Evolutionary conservation across 1,140 invertebrate species (phyloP), one percentile per base, ranked within the genome.

Genomic region (Drosophila subpulchrella): DNA sequence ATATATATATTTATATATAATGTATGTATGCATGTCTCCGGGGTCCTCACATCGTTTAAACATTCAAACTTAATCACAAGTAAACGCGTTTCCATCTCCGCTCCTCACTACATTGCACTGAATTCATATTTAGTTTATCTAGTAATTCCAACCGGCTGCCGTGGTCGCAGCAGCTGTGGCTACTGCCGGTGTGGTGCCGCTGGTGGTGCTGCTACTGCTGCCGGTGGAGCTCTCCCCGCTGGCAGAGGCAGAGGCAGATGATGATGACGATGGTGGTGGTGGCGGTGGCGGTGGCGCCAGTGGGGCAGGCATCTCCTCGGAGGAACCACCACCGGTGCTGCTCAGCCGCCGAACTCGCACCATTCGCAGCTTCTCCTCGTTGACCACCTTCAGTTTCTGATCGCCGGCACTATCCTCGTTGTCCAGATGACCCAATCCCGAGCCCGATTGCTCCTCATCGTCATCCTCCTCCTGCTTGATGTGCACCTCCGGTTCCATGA

Each of bases 391-490:
- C 6, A 91, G 72, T 30, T 82, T 71, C 56, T 80, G 68, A 38
- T 82, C 71, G 48, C 30, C 38, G 62, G 46, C 38, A 36, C 15
- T 55, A 50, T 24, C 62, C n/a, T 67, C 74, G n/a, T 30, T 27
- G 6, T 12, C 11, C 20, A 20, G 32, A 3, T 6, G 3, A 0
- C 47, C 46, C 24, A 46, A 38, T 7, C 42, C 46, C 24, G 1
- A n/a, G 20, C 0, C 10, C 0, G 30, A 5, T 8, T 39, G n/a
- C 17, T 47, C 81, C 3, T 91, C 91, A 0, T 91, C 85, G 38
- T 92, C 85, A 12, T 91, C 78, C 36, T 92, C 81, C 66, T 92
- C 91, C 70, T 92, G 91, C 34, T 92, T 92, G 34, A 92, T 92
- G 55, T 57, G 79, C 59, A 92, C 91, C 58, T 91, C 91, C 0